Conservation (phyloP, 2,113 vertebrate genomes). For the Lates calcarifer region DNA sequence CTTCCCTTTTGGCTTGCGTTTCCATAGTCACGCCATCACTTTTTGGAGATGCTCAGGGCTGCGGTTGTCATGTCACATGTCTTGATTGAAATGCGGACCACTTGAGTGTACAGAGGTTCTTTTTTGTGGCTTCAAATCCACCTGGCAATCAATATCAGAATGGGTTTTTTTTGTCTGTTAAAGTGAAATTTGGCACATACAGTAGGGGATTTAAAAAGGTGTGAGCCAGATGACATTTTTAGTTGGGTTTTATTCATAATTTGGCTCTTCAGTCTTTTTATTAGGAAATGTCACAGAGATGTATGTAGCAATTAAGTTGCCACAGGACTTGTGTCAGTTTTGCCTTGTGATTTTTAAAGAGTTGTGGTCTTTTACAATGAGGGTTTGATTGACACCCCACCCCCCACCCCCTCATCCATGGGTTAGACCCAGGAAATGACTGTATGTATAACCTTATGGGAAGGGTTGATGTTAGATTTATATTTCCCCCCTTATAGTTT, state of each 20-base stretch:
- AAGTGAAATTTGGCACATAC: constrained; percentile 54
- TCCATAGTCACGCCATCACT: constrained; percentile 58
- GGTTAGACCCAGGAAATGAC: constrained; percentile 63
- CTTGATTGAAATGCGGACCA: constrained; percentile 69
- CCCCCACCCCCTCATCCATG: constrained; percentile 50
- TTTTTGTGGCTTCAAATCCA: constrained; percentile 64
- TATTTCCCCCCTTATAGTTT: constrained; percentile 75
- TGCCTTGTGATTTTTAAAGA: constrained; percentile 76
- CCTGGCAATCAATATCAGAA: constrained; percentile 52
- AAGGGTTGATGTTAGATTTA: constrained; percentile 71
- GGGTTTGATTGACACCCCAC: constrained; percentile 76
- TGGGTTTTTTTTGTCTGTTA: constrained; percentile 60
- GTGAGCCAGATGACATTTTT: constrained; percentile 40
- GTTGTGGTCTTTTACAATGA: constrained; percentile 73
- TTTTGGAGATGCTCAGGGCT: constrained; percentile 71
- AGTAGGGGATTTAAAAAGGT: constrained; percentile 36
- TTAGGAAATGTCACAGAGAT: constrained; percentile 60
- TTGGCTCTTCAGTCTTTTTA: constrained; percentile 52
- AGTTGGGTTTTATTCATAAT: constrained; percentile 43
- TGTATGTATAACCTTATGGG: constrained; percentile 65
- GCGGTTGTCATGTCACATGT: constrained; percentile 64
- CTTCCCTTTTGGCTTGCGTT: constrained; percentile 66
- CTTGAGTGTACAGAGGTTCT: constrained; percentile 69
- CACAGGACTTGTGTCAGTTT: constrained; percentile 69
- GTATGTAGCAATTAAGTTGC: constrained; percentile 66